A percentile compares a stretch with the other conserved stretches of the same genome.
Conservation (phyloP, 30 jellyfish, hydroid and myxozoan genomes). For the Chrysaora quinquecirrha region DNA sequence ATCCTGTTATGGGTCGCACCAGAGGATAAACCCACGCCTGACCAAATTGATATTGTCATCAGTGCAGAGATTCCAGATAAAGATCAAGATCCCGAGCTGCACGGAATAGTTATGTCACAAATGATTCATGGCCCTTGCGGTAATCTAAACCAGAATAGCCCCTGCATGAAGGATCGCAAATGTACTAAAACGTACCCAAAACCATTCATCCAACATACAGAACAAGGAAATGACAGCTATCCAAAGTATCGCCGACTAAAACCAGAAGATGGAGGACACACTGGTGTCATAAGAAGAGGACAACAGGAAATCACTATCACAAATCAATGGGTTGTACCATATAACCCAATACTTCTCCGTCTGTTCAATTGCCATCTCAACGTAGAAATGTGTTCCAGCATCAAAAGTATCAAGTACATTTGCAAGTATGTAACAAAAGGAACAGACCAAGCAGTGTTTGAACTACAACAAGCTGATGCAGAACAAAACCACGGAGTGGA, state of each 20-base stretch:
- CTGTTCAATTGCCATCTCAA: slow-evolving; percentile 64
- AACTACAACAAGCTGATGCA: slow-evolving; percentile 13
- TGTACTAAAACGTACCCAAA: slow-evolving; percentile 8
- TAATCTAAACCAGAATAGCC: neutral
- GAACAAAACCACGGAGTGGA: neutral
- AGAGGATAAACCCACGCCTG: neutral
- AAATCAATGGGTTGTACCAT: slow-evolving; percentile 77
- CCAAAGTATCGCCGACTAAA: slow-evolving; percentile 15
- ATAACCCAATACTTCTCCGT: slow-evolving; percentile 45
- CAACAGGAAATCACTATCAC: neutral
- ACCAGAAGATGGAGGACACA: slow-evolving; percentile 28
- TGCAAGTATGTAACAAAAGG: slow-evolving; percentile 55
- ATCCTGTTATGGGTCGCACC: neutral
- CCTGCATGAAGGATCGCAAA: neutral
- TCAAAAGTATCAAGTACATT: slow-evolving; percentile 48
- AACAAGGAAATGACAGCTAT: slow-evolving; percentile 21
- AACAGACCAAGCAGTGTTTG: slow-evolving; percentile 21
- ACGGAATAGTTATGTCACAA: neutral
- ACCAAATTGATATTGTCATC: slow-evolving; percentile 8
- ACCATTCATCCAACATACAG: neutral
- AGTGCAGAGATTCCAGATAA: slow-evolving; percentile 17
- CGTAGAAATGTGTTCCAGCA: slow-evolving; percentile 54
- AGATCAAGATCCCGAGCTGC: neutral
- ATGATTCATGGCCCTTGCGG: slow-evolving; percentile 32
- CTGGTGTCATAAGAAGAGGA: neutral